phyloP scores from a whole-genome alignment of 2,113 vertebrate genomes.

The Myodes glareolus region DNA sequence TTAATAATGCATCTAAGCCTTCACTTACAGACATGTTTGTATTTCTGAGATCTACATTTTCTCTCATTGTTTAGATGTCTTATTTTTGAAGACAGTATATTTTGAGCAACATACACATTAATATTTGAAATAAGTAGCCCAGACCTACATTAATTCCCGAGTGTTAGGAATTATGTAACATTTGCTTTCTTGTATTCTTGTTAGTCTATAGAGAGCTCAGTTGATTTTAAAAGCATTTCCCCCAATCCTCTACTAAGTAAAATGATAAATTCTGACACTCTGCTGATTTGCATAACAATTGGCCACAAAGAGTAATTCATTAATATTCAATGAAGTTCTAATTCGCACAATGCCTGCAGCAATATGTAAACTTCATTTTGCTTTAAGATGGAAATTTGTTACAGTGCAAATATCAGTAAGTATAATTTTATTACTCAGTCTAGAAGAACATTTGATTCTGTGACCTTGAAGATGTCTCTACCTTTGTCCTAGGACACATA shows the following conservation, averaged over 20 bases:
- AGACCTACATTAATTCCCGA: conserved; percentile 43
- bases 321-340: conserved; percentile 88
- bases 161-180: conserved; percentile 43
- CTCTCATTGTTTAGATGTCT: background rate
- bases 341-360: conserved; percentile 83
- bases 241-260: conserved; percentile 83
- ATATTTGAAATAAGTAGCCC: conserved; percentile 26
- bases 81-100: background rate
- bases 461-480: conserved; percentile 68
- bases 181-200: conserved; percentile 67
- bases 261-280: conserved; percentile 85
- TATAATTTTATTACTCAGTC: conserved; percentile 86
- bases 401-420: conserved; percentile 84
- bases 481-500: conserved; percentile 54
- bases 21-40: background rate
- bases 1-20: conserved; percentile 28
- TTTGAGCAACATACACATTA: background rate
- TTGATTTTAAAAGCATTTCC: conserved; percentile 65
- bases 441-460: conserved; percentile 77
- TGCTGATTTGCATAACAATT: conserved; percentile 86
- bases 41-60: background rate
- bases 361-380: conserved; percentile 87
- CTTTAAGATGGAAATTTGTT: conserved; percentile 87
- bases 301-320: conserved; percentile 87
- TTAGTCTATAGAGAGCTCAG: conserved; percentile 59